These are phyloP conservation scores for Chrysaora quinquecirrha DNA, from an alignment of 30 jellyfish, hydroid and myxozoan species.

Conservation along the genomic window DNA sequence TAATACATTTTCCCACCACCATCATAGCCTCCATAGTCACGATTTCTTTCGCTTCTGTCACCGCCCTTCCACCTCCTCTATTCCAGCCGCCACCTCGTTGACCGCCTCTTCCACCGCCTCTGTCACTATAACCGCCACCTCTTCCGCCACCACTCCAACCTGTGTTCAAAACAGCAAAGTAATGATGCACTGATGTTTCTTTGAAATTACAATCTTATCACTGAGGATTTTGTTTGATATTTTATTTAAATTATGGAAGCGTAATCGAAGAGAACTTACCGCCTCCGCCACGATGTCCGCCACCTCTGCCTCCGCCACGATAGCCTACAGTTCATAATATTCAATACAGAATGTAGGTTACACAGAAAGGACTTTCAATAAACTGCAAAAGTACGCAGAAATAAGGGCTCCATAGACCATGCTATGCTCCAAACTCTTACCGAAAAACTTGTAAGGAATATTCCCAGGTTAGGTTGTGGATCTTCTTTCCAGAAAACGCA, in stretches of 20 bases:
- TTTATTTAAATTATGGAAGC: too few relatives aligned
- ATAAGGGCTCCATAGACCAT: not conserved
- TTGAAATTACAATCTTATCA: not conserved
- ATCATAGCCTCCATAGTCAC: conserved; percentile 40
- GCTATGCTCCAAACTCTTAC: not conserved
- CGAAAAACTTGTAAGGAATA: not conserved
- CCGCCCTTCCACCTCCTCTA: conserved; percentile 48
- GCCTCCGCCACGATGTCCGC: conserved; percentile 32
- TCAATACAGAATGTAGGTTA: too few relatives aligned
- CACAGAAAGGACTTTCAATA: not conserved
- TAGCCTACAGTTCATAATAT: not conserved
- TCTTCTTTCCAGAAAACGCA: not conserved
- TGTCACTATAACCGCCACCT: conserved; percentile 51
- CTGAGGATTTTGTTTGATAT: not conserved
- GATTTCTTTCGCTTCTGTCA: conserved; percentile 43
- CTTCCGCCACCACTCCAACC: conserved; percentile 37
- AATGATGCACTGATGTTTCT: not conserved
- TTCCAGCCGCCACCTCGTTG: conserved; percentile 41
- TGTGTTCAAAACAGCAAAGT: not conserved
- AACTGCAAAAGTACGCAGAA: not conserved
- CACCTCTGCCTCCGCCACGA: conserved; percentile 55
- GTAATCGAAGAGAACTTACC: not conserved
- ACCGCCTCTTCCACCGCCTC: conserved; percentile 58
- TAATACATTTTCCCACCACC: conserved; percentile 58
- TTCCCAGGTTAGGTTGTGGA: not conserved